Conservation (phyloP, 1,140 invertebrate genomes). For the Colletes latitarsis region DNA sequence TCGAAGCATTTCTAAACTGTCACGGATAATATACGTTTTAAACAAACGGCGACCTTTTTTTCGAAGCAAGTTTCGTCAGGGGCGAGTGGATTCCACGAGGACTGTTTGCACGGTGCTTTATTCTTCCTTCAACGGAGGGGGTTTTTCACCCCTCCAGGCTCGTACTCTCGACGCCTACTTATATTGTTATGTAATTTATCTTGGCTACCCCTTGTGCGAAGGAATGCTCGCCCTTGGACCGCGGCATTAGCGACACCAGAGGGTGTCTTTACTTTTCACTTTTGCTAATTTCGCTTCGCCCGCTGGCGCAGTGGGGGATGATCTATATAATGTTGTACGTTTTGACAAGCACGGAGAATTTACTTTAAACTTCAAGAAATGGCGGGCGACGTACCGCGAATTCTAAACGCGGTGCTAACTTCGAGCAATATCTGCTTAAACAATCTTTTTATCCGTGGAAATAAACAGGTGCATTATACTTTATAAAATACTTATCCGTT, state of each 20-base stretch:
- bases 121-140: conserved; percentile 36
- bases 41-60: conserved; percentile 45
- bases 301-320: conserved; percentile 19
- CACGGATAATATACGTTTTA: conserved; percentile 25
- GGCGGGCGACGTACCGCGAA: not conserved
- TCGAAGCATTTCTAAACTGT: conserved; percentile 1
- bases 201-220: conserved; percentile 70
- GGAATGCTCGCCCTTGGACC: conserved; percentile 64
- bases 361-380: conserved; percentile 24
- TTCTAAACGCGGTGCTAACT: conserved; percentile 2
- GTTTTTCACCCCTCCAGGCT: conserved; percentile 57
- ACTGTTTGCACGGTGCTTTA: conserved; percentile 57
- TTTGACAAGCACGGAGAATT: conserved; percentile 53
- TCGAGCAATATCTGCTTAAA: no score
- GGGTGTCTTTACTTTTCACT: conserved; percentile 77
- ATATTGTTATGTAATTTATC: conserved; percentile 80
- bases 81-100: conserved; percentile 51
- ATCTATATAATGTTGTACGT: conserved; percentile 27
- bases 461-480: no score
- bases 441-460: no score
- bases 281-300: conserved; percentile 75
- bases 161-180: conserved; percentile 71
- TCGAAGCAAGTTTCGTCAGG: conserved; percentile 31
- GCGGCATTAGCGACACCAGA: conserved; percentile 70
- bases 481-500: no score